Evolutionary conservation across 2,113 vertebrate genomes (phyloP), one percentile per base, ranked within the genome.

Genomic region (Nansenia antarctica): DNA sequence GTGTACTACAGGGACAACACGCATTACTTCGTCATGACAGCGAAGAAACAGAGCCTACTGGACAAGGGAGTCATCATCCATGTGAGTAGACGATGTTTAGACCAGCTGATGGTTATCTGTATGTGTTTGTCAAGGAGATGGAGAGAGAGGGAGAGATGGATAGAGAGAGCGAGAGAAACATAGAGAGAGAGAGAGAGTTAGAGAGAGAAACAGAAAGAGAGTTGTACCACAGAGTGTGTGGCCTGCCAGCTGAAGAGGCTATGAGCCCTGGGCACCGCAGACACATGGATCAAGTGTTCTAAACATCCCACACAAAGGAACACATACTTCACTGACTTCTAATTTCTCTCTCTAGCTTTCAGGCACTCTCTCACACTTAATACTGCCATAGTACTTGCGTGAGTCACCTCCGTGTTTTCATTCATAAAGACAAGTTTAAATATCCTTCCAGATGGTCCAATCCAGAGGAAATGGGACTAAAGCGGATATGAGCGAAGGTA

Each of bases 1-100:
- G 98, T 99, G 68, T 99, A 99, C 88, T 99, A 99, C 71, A 99
- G 91, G 82, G 97, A 99, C 83, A 95, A 93, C 82, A 99, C 98
- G 0, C 98, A 99, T 82, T 99, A 99, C 86, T 99, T 99, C 79
- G 98, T 99, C 73, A 99, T 99, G 98, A 99, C 98, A 0, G 98
- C 97, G 64, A 99, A 99, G 89, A 99, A 99, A 57, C 98, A 98
- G 86, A 96, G 95, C 70, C 93, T 99, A 72, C 87, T 99, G 76
- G 96, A 99, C 77, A 99, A 99, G 83, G 95, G 96, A 39, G 97
- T 98, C 74, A 95, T 99, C 80, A 90, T 98, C 24, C 91, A 95
- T 0, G 98, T 99, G 90, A 30, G 96, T 90, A 77, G 53, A 24
- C 4, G 3, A 15, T 20, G 22, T 64, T 69, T 26, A 47, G 37